These are phyloP conservation scores for Bombus huntii DNA, from an alignment of 1,140 invertebrate genomes.

Conservation along the genomic window DNA sequence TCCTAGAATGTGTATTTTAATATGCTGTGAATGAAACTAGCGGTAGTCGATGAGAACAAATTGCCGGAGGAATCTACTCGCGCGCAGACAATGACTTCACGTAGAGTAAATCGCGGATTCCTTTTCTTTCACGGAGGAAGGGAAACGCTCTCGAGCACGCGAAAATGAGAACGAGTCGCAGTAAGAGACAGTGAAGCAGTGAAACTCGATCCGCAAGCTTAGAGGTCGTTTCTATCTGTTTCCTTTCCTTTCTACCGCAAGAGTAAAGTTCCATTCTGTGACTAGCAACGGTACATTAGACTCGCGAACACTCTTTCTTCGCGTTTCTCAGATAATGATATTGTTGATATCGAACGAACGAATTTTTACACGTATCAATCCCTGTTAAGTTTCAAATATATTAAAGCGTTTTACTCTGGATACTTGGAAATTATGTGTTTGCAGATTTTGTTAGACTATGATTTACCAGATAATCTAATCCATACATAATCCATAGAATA, in stretches of 20 bases:
- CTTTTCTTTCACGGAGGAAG: slow-evolving; percentile 37
- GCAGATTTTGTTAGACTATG: not conserved
- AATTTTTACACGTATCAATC: not conserved
- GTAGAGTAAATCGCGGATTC: not conserved
- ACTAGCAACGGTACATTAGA: slow-evolving; percentile 37
- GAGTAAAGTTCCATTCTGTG: slow-evolving; percentile 37
- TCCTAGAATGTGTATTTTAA: not conserved
- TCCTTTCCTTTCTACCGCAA: slow-evolving; percentile 51
- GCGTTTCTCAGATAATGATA: not conserved
- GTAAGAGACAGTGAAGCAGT: slow-evolving; percentile 64
- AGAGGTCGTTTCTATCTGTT: slow-evolving; percentile 65
- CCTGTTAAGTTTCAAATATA: not conserved
- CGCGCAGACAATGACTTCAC: not conserved
- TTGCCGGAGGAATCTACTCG: not conserved
- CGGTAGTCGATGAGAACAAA: slow-evolving; percentile 28
- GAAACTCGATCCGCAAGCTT: slow-evolving; percentile 67
- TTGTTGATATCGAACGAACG: too few species aligned
- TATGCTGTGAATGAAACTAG: not conserved
- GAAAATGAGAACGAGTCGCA: slow-evolving; percentile 58
- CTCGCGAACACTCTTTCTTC: slow-evolving; percentile 3
- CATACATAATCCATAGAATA: not conserved
- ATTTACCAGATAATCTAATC: too few species aligned
- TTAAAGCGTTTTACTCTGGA: not conserved
- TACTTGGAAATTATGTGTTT: not conserved
- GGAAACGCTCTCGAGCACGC: slow-evolving; percentile 33